Base-by-base conservation (phyloP, 2,888 invertebrate genomes). In the Spisula solida region DNA sequence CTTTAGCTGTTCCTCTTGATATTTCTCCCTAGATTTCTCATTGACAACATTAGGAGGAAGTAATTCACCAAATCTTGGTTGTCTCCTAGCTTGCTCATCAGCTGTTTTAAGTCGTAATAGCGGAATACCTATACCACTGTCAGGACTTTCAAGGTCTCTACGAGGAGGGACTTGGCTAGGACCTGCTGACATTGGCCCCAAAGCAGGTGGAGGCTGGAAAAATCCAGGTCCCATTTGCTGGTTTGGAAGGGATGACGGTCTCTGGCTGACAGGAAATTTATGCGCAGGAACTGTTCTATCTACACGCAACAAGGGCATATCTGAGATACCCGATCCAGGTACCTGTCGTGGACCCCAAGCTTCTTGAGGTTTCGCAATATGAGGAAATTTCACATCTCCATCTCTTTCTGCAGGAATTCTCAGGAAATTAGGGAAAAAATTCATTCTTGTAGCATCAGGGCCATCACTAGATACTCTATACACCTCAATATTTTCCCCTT, bases 351-450 rank as follows among this genome's bases (percentile, higher is more conserved):
- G 89, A 1, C 85, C 89, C 93, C 93, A 94, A 14, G 94, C 93
- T 75, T 92, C 90, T 1, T 90, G 87, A 60, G 94, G 94, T 81
- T 93, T 92, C 2, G 94, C 93, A 81, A 94, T 93, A 12, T 88
- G 87, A 1, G 94, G 93, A 80, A 95, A 91, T 85, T 89, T 82
- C 8, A 90, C 78, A 10, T 84, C 87, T 12, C 87, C 89, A 70
- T 95, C 94, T 79, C 93, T 90, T 83, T 94, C 94, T n/a, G 94
- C 94, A 41, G 93, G 91, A 18, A 95, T 91, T 25, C 92, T 88
- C 60, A 94, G 88, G 86, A 94, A 94, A 82, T 90, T 89, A 16
- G 94, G 94, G 82, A 91, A 91, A 55, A 93, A 89, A 55, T 88
- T 86, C 2, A 90, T 60, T 31, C 84, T 84, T 41, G 90, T 88